phyloP scores from a whole-genome alignment of 2,888 invertebrate genomes.

The Chalcis sispes region DNA sequence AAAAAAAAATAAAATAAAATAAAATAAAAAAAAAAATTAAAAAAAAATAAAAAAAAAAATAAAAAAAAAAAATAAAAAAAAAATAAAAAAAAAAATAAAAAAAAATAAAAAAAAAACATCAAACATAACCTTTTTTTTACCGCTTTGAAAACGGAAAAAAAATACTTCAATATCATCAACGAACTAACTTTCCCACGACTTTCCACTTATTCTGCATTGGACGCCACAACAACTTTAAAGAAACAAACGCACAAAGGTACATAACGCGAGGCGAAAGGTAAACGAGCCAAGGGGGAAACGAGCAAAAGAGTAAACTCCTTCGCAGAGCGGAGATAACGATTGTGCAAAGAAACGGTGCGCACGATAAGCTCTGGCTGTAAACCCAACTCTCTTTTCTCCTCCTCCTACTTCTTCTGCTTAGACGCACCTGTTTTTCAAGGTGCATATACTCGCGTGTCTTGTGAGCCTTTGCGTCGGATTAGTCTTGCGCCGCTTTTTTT shows the following conservation, averaged over 20 bases:
- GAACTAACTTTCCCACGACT: too few species aligned
- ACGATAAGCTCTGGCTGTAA: background rate
- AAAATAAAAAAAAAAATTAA: too few species aligned
- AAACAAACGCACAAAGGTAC: background rate
- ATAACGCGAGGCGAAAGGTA: background rate
- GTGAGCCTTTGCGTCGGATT: conserved; percentile 10
- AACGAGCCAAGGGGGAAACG: background rate
- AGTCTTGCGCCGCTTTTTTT: conserved; percentile 14
- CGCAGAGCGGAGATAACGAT: conserved; percentile 18
- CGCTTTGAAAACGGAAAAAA: too few species aligned
- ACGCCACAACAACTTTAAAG: too few species aligned
- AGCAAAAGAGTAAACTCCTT: background rate
- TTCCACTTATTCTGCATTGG: too few species aligned
- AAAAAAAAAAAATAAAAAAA: too few species aligned
- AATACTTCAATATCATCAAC: too few species aligned
- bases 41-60: too few species aligned
- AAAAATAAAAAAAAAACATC: too few species aligned
- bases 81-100: too few species aligned
- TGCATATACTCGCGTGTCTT: background rate
- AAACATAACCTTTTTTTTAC: too few species aligned
- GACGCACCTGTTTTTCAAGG: conserved; percentile 35
- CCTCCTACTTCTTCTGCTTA: background rate
- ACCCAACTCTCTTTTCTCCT: background rate
- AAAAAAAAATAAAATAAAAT: too few species aligned
- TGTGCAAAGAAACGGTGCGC: background rate